These are phyloP conservation scores for Calameuta pallipes DNA, from an alignment of 2,888 invertebrate genomes.

Conservation along the genomic window DNA sequence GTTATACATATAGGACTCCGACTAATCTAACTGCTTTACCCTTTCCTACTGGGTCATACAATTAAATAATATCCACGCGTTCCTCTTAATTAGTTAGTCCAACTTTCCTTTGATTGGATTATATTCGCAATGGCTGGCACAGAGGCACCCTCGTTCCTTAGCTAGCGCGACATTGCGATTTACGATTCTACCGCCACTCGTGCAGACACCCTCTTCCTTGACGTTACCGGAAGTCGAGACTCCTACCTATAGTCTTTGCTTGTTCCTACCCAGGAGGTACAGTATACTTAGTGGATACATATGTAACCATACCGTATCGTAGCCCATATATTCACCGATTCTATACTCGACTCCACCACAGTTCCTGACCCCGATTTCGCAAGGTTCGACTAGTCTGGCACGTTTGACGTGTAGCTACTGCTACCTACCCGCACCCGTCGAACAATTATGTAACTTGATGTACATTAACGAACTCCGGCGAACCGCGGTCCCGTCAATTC, in stretches of 20 bases:
- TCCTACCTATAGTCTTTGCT: background rate
- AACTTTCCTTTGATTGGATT: conserved; percentile 34
- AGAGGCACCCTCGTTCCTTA: conserved; percentile 7
- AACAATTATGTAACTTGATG: background rate
- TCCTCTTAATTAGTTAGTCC: conserved; percentile 30
- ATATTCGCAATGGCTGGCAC: conserved; percentile 19
- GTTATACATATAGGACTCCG: background rate
- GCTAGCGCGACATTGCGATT: conserved; percentile 18
- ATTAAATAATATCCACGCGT: conserved; percentile 26
- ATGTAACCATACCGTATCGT: background rate
- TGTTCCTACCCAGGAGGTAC: background rate
- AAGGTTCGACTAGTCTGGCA: background rate
- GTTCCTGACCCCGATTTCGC: background rate
- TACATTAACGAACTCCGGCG: background rate
- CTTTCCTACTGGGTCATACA: background rate
- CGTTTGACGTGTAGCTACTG: background rate
- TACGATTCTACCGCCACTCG: conserved; percentile 4
- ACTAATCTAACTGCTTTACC: background rate
- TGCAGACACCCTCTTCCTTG: background rate
- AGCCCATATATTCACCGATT: background rate
- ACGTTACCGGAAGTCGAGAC: background rate
- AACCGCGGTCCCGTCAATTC: conserved; percentile 7
- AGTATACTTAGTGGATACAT: background rate
- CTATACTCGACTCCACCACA: background rate
- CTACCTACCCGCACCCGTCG: background rate